Evolutionary conservation across 2,888 invertebrate species (phyloP), one percentile per base, ranked within the genome.

Genomic region (Gandaritis pyraliata): DNA sequence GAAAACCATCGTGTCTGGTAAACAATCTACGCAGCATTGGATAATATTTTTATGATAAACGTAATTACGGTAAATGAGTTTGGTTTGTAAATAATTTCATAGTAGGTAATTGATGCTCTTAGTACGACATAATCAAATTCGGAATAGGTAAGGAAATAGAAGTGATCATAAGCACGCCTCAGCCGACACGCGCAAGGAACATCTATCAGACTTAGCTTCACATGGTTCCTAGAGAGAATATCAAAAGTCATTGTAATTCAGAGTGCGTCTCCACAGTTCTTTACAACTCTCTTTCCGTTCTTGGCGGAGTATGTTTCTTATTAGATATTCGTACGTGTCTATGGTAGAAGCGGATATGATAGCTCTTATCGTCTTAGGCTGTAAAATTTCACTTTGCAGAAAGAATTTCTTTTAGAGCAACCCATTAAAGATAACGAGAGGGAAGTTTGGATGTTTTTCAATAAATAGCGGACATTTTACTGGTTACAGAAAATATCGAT

Each of bases 191-290:
- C 30, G 49, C 62, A 48, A 10, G 61, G 16, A 58, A 61, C 65
- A 69, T 69, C 58, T 58, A 67, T 69, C 67, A 62, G 58, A 67
- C 58, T 64, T 64, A 30, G 60, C 61, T 63, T 61, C 61, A 61
- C 67, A 58, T 66, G 58, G 66, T 61, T 66, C 58, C 45, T 60
- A 59, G 65, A 60, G 61, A 67, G 66, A 68, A 72, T 65, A 62
- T 69, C 65, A 71, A 43, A 71, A 72, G 69, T 78, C 70, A 84
- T 85, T 85, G 78, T 79, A 72, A 84, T 85, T 81, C 84, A 73
- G 73, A 64, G 74, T 68, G 76, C 70, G 80, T 72, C 58, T 65
- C 55, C 68, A 66, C 73, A 72, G 74, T 76, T 76, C 75, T 73
- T 33, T 11, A 33, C 33, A 75, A 74, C 77, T 75, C 81, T 76